A percentile compares a stretch with the other conserved stretches of the same genome.
Conservation (phyloP, 2,888 invertebrate species). For the Dicyrtomina minuta region DNA sequence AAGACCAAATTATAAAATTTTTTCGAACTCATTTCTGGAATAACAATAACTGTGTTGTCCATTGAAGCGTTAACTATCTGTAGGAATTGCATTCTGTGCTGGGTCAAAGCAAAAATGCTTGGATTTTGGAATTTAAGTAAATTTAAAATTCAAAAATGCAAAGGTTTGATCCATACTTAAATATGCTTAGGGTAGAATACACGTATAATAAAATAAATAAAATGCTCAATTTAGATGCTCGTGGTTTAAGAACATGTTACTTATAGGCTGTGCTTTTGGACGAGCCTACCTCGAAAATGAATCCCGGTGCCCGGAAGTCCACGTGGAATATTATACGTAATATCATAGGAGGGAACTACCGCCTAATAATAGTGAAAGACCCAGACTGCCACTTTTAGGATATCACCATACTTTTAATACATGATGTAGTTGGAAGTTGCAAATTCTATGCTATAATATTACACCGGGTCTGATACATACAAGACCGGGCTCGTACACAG, state of each 20-base stretch:
- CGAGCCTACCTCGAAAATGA: slow-evolving; percentile 59
- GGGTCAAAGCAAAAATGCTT: slow-evolving; percentile 55
- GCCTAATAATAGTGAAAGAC: slow-evolving; percentile 70
- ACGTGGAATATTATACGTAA: slow-evolving; percentile 54
- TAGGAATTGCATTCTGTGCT: slow-evolving; percentile 83
- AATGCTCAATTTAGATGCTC: not conserved
- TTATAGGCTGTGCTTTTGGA: slow-evolving; percentile 60
- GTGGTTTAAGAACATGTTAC: not conserved
- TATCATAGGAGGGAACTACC: slow-evolving; percentile 67
- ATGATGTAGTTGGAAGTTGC: no score
- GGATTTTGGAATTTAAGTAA: not conserved
- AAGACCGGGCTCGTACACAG: no score
- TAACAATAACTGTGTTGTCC: not conserved
- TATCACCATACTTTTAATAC: no score
- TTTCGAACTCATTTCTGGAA: no score
- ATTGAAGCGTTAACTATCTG: slow-evolving; percentile 83
- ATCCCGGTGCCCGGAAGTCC: slow-evolving; percentile 60
- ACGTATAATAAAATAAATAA: no score
- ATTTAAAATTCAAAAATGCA: not conserved
- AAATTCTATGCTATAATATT: no score
- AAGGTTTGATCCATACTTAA: no score
- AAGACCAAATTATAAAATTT: no score
- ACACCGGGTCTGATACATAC: no score
- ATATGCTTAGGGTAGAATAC: no score
- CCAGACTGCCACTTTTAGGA: slow-evolving; percentile 56